These are phyloP conservation scores for Muscicapa striata DNA, from an alignment of 2,797 vertebrate species.

Conservation along the genomic window DNA sequence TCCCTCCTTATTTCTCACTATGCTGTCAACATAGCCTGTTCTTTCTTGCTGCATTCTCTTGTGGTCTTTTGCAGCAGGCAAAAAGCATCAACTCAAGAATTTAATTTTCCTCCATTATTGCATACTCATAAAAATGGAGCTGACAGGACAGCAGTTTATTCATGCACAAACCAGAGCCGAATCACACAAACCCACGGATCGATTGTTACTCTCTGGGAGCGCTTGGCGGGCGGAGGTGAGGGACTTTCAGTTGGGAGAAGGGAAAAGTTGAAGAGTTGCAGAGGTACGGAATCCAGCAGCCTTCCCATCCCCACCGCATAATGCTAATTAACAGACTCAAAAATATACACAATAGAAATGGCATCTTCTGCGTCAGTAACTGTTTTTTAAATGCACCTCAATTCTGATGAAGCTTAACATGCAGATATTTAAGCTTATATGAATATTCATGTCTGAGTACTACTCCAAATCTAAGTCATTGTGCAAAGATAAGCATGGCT, in stretches of 20 bases:
- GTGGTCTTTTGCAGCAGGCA: not conserved
- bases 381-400: not conserved
- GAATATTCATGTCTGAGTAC: not conserved
- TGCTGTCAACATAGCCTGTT: not conserved
- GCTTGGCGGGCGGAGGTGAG: rapidly evolving
- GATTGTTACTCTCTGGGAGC: not conserved
- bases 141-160: conserved; percentile 10
- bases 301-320: not conserved
- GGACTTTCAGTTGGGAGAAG: not conserved
- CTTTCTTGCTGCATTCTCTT: not conserved
- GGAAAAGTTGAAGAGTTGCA: not conserved
- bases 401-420: not conserved
- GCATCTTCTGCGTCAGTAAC: not conserved
- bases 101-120: not conserved
- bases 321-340: not conserved
- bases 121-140: not conserved
- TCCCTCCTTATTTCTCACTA: not conserved
- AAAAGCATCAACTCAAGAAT: not conserved
- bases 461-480: not conserved
- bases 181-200: not conserved
- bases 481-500: not conserved
- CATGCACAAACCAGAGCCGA: not conserved
- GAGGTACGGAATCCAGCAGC: not conserved
- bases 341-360: not conserved
- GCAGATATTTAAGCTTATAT: not conserved